phyloP scores from a whole-genome alignment of 2,797 vertebrate genomes.

The Rhabdomys pumilio region DNA sequence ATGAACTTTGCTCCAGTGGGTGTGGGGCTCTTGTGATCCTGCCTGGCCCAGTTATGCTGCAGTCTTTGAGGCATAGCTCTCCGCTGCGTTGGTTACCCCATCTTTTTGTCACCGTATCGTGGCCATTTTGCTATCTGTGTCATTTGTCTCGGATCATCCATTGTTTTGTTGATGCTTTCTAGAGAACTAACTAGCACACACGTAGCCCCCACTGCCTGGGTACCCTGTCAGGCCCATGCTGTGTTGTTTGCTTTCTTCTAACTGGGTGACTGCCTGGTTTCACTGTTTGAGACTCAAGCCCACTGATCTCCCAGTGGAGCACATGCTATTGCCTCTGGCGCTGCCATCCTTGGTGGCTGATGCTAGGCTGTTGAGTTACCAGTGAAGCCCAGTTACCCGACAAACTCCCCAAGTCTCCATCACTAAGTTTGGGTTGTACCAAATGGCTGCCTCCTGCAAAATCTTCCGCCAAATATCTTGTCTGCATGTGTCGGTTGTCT shows the following conservation, averaged over 20 bases:
- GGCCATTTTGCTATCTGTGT: rapidly evolving
- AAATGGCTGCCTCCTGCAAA: neutral
- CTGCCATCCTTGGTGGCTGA: neutral
- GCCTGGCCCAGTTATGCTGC: neutral
- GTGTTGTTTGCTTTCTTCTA: neutral
- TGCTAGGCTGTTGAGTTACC: no score
- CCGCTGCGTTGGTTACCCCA: neutral
- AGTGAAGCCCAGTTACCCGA: neutral
- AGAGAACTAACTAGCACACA: neutral
- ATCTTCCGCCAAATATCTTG: neutral
- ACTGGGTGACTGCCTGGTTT: neutral
- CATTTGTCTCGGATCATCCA: no score
- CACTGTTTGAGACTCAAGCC: neutral
- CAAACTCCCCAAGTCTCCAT: neutral
- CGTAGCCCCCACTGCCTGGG: rapidly evolving
- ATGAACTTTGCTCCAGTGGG: neutral
- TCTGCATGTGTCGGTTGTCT: neutral
- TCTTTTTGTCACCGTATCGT: neutral
- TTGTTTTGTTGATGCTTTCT: neutral
- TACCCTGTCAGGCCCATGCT: rapidly evolving
- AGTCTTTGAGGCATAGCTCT: neutral
- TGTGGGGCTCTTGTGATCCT: neutral
- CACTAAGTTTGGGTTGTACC: neutral
- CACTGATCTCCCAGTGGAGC: neutral
- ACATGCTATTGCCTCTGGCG: rapidly evolving